Conservation (phyloP, 2,888 invertebrate species). For the Watsonalla binaria region DNA sequence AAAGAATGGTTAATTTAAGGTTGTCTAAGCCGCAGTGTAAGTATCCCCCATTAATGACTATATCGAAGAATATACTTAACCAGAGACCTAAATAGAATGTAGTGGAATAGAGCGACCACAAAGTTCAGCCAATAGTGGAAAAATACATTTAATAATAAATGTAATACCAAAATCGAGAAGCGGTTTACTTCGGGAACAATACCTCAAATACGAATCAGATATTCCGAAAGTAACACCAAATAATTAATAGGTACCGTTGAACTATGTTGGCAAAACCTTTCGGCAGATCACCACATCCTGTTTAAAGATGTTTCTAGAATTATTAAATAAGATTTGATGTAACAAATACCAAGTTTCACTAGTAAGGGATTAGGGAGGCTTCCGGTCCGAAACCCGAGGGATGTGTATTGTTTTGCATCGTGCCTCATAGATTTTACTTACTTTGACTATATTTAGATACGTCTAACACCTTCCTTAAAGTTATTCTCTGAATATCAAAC, state of each 20-base stretch:
- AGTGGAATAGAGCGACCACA: no score
- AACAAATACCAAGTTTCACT: conserved; percentile 64
- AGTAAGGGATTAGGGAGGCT: conserved; percentile 55
- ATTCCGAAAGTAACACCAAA: conserved; percentile 9
- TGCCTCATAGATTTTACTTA: conserved; percentile 5
- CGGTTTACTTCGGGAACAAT: not conserved
- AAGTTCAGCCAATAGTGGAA: no score
- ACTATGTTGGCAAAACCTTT: conserved; percentile 32
- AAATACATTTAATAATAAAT: no score
- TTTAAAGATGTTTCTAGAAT: conserved; percentile 74
- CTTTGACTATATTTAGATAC: not conserved
- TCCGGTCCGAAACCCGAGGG: conserved; percentile 67
- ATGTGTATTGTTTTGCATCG: conserved; percentile 49
- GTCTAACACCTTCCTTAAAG: not conserved
- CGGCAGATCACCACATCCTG: conserved; percentile 67
- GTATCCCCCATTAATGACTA: no score
- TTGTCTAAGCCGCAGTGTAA: no score
- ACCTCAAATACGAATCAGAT: not conserved
- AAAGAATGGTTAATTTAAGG: no score
- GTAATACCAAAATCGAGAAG: no score
- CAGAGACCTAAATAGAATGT: no score
- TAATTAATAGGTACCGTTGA: conserved; percentile 20
- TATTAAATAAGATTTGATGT: conserved; percentile 77
- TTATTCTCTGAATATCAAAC: no score
- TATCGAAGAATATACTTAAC: no score